A percentile compares a stretch with the other conserved stretches of the same genome.
phyloP scores from a whole-genome alignment of 1,140 invertebrate genomes.

The Plectus sambesii region DNA sequence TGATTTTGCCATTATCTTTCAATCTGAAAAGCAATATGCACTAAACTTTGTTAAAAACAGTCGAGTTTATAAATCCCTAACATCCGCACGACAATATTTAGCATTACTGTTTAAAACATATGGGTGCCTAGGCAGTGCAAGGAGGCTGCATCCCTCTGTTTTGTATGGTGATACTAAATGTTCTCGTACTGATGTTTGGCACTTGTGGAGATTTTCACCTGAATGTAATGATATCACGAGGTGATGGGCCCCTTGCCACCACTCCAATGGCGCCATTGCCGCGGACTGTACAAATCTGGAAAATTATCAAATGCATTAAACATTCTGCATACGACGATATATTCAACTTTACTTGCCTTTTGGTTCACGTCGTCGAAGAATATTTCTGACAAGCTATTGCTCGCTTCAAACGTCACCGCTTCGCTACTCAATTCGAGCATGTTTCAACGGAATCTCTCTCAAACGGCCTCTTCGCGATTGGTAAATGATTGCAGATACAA shows the following conservation, averaged over 20 bases:
- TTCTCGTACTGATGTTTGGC: no score
- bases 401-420: constrained; percentile 8
- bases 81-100: no score
- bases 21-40: background rate
- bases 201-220: no score
- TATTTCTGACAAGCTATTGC: constrained; percentile 7
- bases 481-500: no score
- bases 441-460: no score
- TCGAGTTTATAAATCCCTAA: no score
- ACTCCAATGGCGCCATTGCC: constrained; percentile 8
- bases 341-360: background rate
- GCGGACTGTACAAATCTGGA: constrained; percentile 8
- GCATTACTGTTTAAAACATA: no score
- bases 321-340: background rate
- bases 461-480: no score
- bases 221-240: constrained; percentile 7
- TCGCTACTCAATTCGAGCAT: constrained; percentile 2
- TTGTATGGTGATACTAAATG: no score
- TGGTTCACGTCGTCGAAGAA: constrained; percentile 7
- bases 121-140: no score
- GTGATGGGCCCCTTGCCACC: background rate
- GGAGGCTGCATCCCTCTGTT: no score
- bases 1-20: constrained; percentile 4
- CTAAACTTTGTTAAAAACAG: background rate
- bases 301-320: no score